Evolutionary conservation across 2,113 vertebrate species (phyloP).

Genomic region (Propithecus coquereli): DNA sequence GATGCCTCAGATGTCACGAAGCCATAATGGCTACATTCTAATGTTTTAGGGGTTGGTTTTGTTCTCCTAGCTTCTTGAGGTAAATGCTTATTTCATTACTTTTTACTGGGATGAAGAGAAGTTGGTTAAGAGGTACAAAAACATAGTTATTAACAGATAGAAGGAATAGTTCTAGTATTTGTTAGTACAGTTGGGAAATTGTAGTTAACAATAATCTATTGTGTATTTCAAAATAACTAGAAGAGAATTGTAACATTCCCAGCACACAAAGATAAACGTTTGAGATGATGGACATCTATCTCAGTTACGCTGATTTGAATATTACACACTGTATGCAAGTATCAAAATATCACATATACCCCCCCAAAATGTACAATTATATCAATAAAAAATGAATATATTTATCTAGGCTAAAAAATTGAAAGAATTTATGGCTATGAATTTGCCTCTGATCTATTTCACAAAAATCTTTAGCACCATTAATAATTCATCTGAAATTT

Average conservation of each 20-base stretch:
- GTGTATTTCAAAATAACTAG: background rate
- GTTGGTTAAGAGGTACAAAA: background rate
- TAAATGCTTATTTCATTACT: background rate
- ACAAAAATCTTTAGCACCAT: background rate
- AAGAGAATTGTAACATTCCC: background rate
- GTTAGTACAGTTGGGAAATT: background rate
- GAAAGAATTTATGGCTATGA: background rate
- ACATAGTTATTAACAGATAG: background rate
- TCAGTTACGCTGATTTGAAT: background rate
- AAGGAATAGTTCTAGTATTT: background rate
- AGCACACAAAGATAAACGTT: background rate
- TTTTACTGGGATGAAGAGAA: background rate
- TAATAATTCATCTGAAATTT: conserved; percentile 3
- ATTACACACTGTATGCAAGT: background rate
- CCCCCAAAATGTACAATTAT: background rate
- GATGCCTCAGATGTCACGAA: background rate
- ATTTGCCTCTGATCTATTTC: background rate
- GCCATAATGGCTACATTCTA: background rate
- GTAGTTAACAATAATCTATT: background rate
- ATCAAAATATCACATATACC: background rate
- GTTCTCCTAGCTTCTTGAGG: background rate
- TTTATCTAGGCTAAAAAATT: background rate
- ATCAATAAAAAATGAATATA: background rate
- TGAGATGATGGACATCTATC: background rate
- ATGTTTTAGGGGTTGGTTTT: background rate